Evolutionary conservation across 2,888 invertebrate species (phyloP), one percentile per base, ranked within the genome.

Genomic region (Ceraclea dissimilis): DNA sequence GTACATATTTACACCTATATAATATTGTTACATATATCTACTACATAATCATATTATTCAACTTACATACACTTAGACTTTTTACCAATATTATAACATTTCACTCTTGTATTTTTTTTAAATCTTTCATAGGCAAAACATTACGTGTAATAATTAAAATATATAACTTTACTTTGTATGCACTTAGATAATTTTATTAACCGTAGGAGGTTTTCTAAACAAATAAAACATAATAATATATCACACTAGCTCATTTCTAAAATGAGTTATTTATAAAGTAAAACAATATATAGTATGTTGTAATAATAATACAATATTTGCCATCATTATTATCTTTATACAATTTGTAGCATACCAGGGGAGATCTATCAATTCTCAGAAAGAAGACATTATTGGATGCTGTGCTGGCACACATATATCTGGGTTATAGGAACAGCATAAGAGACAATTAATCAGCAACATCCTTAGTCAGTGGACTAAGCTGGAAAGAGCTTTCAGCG

Each of bases 161-260:
- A 55, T 61, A 56, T 60, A 51, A 49, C 49, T 58, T 57, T 52
- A 59, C 26, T 56, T 62, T 51, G 48, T 61, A 57, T 57, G 46
- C 21, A 48, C 16, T 26, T 52, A 52, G 17, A 48, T 48, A 48
- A 50, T 39, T 54, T n/a, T 47, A 34, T 31, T 22, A 20, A 58
- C 59, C 61, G 43, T 56, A 56, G 54, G 54, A 56, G 59, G 59
- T 62, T 52, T 50, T 60, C 54, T 60, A 58, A 54, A 49, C 52
- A 60, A 54, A 56, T 62, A 60, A 39, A n/a, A 39, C 13, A 39
- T n/a, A 6, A 57, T 59, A 59, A 56, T 61, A 61, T 61, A 62
- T 62, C 62, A 62, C 62, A 62, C 62, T 62, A 62, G 54, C 62
- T 60, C 62, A 62, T 60, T 62, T 62, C 56, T 58, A 26, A 62